Evolutionary conservation across 1,140 invertebrate species (phyloP), one percentile per base, ranked within the genome.

Genomic region (Fragariocoptes setiger): DNA sequence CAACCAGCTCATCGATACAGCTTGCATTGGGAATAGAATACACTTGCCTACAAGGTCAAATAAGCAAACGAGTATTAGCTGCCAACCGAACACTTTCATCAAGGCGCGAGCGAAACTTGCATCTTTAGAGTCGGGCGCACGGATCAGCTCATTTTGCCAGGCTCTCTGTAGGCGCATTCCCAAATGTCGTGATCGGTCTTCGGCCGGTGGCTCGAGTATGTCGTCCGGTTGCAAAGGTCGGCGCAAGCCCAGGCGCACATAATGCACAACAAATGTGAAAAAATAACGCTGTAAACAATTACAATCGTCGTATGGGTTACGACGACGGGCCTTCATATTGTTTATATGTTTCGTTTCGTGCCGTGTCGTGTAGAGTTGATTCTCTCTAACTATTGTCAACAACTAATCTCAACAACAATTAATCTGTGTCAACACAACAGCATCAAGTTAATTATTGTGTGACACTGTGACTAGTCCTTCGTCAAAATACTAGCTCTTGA

Each of bases 61-160:
- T 18, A 38, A 20, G 2, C 25, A 44, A 8, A n/a, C 15, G 16
- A 21, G 19, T 2, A 45, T 20, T 36, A 45, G 18, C 13, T 45
- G 8, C 13, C 18, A 8, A 13, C 16, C 21, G 21, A 45, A 45
- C 37, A 41, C 38, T 31, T 45, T 45, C 1, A 45, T 25, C 8
- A 21, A n/a, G 3, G 44, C 41, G 15, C 15, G 13, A 21, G 17
- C 31, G 38, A 45, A 44, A 39, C 44, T 45, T 44, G 44, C 41
- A 3, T 38, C 37, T 19, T 38, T 38, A 8, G 8, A 8, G n/a
- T 31, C n/a, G n/a, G n/a, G n/a, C n/a, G n/a, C n/a, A n/a, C n/a
- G n/a, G 25, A 31, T 8, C 25, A 31, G n/a, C n/a, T 31, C 25
- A 8, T 31, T 8, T 8, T 31, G 8, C 8, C n/a, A 31, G n/a